These are phyloP conservation scores for Pavo muticus DNA, from an alignment of 2,113 vertebrate genomes.

Conservation along the genomic window DNA sequence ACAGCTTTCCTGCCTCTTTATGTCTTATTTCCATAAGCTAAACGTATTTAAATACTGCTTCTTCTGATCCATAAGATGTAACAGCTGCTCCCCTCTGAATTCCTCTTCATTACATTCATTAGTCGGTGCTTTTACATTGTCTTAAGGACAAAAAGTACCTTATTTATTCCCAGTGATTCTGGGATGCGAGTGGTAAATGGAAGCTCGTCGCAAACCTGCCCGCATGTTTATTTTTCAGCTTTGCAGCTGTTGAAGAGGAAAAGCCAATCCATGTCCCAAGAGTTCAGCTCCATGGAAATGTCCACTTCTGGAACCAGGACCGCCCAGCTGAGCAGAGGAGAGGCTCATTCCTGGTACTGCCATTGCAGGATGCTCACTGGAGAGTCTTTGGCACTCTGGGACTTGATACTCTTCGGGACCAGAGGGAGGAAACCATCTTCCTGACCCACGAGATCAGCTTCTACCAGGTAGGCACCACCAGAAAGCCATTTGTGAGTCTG, in stretches of 20 bases:
- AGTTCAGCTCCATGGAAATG: conserved; percentile 77
- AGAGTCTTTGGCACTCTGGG: conserved; percentile 80
- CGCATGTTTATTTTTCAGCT: conserved; percentile 63
- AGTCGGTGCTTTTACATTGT: neutral
- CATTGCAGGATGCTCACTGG: conserved; percentile 73
- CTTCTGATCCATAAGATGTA: neutral
- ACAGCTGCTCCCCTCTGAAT: neutral
- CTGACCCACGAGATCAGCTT: conserved; percentile 80
- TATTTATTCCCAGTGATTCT: neutral
- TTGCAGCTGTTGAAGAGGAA: conserved; percentile 77
- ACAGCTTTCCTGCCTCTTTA: conserved; percentile 29
- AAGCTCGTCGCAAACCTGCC: neutral
- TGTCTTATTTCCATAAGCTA: neutral
- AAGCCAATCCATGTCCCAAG: conserved; percentile 77
- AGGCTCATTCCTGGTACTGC: conserved; percentile 81
- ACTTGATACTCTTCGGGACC: conserved; percentile 79
- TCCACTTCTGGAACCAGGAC: conserved; percentile 80
- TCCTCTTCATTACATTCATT: conserved; percentile 3
- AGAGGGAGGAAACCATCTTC: conserved; percentile 69
- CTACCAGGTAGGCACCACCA: conserved; percentile 75
- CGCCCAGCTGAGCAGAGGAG: conserved; percentile 30
- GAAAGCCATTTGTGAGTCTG: neutral
- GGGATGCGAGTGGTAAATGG: neutral
- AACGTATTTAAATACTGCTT: neutral
- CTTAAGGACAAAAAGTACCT: neutral